phyloP scores from a whole-genome alignment of 30 jellyfish, hydroid and myxozoan species.

The Hydractinia symbiolongicarpus region DNA sequence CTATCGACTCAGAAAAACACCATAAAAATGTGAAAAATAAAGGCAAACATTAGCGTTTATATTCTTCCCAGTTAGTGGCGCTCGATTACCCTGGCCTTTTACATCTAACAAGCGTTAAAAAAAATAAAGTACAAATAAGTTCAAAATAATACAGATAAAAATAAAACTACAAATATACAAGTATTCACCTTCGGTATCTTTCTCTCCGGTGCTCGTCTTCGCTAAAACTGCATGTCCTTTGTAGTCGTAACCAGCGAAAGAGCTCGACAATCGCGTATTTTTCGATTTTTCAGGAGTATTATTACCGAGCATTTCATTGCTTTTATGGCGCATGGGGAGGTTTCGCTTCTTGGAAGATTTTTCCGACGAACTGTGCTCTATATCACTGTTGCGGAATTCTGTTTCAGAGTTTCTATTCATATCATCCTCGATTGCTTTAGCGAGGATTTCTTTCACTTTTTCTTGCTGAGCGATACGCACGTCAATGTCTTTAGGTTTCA shows the following conservation, averaged over 20 bases:
- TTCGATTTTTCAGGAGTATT: constrained; percentile 7
- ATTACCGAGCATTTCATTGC: constrained; percentile 39
- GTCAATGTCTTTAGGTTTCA: constrained; percentile 14
- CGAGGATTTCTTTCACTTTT: constrained; percentile 34
- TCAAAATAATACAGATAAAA: too few relatives aligned
- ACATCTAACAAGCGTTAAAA: too few relatives aligned
- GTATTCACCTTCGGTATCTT: constrained; percentile 19
- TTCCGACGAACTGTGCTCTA: background rate
- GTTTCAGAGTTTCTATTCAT: constrained; percentile 43
- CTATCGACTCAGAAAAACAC: too few relatives aligned
- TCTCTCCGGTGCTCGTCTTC: constrained; percentile 28
- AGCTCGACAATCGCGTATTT: constrained; percentile 27
- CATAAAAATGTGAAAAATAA: too few relatives aligned
- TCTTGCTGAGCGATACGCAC: constrained; percentile 16
- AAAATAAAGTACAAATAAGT: too few relatives aligned
- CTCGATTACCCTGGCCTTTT: too few relatives aligned
- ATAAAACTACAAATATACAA: background rate
- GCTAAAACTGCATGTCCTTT: constrained; percentile 34
- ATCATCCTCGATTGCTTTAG: constrained; percentile 48
- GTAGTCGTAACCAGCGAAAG: constrained; percentile 44
- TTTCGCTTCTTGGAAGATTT: constrained; percentile 9
- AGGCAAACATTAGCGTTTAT: too few relatives aligned
- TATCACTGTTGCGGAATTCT: constrained; percentile 21
- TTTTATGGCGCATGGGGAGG: constrained; percentile 42
- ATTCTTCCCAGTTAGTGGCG: too few relatives aligned